Conservation (phyloP, 1,140 invertebrate genomes). For the Eumaeus atala region DNA sequence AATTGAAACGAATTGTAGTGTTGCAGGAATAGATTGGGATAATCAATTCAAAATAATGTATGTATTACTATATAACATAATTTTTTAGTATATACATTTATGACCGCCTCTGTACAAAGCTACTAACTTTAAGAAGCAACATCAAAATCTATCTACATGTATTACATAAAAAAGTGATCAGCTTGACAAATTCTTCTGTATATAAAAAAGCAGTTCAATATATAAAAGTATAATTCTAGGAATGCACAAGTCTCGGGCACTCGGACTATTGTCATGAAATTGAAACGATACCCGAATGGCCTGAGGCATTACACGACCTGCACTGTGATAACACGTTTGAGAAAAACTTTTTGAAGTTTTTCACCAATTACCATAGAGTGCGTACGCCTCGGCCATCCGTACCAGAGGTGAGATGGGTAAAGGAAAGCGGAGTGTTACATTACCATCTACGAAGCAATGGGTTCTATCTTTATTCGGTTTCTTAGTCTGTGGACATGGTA, state of each 20-base stretch:
- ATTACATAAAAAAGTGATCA: too few relatives aligned
- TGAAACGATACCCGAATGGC: slow-evolving; percentile 51
- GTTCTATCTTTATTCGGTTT: too few relatives aligned
- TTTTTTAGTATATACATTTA: too few relatives aligned
- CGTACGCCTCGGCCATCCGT: slow-evolving; percentile 37
- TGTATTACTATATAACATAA: background rate
- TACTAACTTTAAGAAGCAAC: too few relatives aligned
- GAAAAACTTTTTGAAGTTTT: slow-evolving; percentile 41
- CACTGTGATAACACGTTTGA: slow-evolving; percentile 44
- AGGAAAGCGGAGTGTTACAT: slow-evolving; percentile 3
- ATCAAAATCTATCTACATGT: too few relatives aligned
- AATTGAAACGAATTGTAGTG: too few relatives aligned
- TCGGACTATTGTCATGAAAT: slow-evolving; percentile 53
- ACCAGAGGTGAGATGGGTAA: slow-evolving; percentile 44
- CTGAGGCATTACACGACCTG: slow-evolving; percentile 36
- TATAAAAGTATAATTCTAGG: slow-evolving; percentile 32
- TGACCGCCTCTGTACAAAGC: too few relatives aligned
- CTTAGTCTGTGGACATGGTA: too few relatives aligned
- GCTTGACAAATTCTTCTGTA: too few relatives aligned
- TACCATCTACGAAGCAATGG: background rate
- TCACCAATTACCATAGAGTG: slow-evolving; percentile 31
- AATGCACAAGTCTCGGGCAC: slow-evolving; percentile 22
- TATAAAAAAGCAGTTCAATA: too few relatives aligned
- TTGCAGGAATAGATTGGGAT: too few relatives aligned
- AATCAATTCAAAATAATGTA: background rate